Conservation (phyloP, 1,140 invertebrate genomes). For the Mycetomoellerius zeteki region DNA sequence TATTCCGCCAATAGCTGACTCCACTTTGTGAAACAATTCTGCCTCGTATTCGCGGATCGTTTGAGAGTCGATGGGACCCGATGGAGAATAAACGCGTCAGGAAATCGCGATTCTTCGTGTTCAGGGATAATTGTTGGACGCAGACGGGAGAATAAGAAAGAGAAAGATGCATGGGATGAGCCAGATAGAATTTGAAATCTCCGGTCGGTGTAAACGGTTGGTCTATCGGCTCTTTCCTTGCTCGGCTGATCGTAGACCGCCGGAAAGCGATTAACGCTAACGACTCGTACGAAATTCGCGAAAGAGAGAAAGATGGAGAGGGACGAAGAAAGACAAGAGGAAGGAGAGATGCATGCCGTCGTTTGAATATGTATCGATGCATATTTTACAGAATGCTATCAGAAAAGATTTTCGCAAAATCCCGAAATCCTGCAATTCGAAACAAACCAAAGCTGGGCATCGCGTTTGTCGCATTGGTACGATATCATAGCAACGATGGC, state of each 20-base stretch:
- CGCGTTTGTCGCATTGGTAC: constrained; percentile 7
- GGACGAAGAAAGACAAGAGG: neutral
- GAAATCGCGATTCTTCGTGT: constrained; percentile 77
- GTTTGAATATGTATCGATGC: constrained; percentile 85
- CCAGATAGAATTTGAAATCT: constrained; percentile 83
- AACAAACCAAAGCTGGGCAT: neutral
- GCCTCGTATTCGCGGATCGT: neutral
- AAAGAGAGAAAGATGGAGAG: neutral
- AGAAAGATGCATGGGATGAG: constrained; percentile 8
- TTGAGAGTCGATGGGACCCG: neutral
- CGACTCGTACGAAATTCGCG: constrained; percentile 76
- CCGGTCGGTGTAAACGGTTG: constrained; percentile 77
- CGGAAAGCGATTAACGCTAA: constrained; percentile 85
- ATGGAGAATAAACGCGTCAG: constrained; percentile 54
- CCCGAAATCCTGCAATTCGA: constrained; percentile 21
- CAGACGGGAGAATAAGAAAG: neutral
- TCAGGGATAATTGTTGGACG: constrained; percentile 78
- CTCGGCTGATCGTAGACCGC: constrained; percentile 59
- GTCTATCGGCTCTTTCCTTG: constrained; percentile 73
- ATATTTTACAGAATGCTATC: constrained; percentile 77
- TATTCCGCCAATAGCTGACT: constrained; percentile 19
- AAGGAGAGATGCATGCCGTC: constrained; percentile 22
- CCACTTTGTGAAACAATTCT: constrained; percentile 8
- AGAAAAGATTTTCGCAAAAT: constrained; percentile 48
- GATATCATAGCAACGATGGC: neutral